A percentile compares a stretch with the other conserved stretches of the same genome.
These are phyloP conservation scores for Diplazon laetatorius DNA, from an alignment of 2,888 invertebrate genomes.

Conservation along the genomic window DNA sequence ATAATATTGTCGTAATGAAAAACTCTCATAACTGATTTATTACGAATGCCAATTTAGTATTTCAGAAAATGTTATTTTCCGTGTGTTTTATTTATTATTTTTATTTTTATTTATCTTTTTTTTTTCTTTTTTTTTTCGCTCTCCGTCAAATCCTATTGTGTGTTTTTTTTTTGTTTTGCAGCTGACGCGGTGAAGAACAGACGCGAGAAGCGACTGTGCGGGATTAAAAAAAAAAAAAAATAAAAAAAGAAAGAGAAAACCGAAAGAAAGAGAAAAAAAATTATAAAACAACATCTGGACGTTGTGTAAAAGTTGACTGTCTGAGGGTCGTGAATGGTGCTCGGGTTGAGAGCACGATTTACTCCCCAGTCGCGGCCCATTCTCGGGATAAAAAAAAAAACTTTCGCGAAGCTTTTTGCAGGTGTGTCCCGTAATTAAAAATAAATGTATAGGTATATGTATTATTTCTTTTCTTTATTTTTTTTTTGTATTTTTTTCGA, in stretches of 20 bases:
- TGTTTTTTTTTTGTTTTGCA: conserved; percentile 27
- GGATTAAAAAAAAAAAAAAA: too few species aligned
- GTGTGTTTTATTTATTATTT: too few species aligned
- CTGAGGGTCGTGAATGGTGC: conserved; percentile 16
- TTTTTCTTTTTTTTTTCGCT: background rate
- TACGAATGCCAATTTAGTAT: background rate
- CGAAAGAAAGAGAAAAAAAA: too few species aligned
- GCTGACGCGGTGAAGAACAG: conserved; percentile 35
- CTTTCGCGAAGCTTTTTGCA: conserved; percentile 52
- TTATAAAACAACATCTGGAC: conserved; percentile 40
- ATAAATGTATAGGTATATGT: too few species aligned
- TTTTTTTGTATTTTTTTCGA: too few species aligned
- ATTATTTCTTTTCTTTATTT: too few species aligned
- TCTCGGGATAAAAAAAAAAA: conserved; percentile 52
- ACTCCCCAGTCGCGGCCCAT: conserved; percentile 5
- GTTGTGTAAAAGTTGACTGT: conserved; percentile 49
- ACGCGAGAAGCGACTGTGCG: conserved; percentile 16
- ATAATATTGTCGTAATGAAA: background rate
- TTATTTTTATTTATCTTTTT: background rate
- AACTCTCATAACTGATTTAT: background rate
- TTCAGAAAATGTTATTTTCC: too few species aligned
- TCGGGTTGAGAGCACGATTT: conserved; percentile 21
- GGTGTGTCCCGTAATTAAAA: conserved; percentile 70
- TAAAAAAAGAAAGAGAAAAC: too few species aligned
- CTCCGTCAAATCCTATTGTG: too few species aligned